These are phyloP conservation scores for Clusia tigrina DNA, from an alignment of 2,888 invertebrate genomes.

Conservation along the genomic window DNA sequence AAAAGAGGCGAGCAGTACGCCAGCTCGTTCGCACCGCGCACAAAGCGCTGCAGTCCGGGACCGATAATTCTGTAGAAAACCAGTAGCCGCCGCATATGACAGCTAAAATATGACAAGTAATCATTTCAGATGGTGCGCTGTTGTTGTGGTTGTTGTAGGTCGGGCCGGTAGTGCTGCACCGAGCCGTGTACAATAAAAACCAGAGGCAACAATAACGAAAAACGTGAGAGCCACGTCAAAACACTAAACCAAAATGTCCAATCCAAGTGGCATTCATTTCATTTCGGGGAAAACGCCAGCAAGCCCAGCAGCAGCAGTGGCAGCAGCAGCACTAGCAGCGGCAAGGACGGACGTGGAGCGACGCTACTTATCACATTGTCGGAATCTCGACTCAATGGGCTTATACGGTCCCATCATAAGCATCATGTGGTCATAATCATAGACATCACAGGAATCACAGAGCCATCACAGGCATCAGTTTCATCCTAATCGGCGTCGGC, in stretches of 20 bases:
- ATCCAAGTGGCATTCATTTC: conserved; percentile 14
- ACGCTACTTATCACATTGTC: conserved; percentile 42
- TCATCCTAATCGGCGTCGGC: conserved; percentile 9
- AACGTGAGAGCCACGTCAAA: conserved; percentile 11
- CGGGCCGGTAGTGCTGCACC: not conserved
- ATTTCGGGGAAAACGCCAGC: conserved; percentile 18
- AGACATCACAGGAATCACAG: too few species aligned
- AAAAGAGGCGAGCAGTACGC: not conserved
- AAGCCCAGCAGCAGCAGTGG: conserved; percentile 4
- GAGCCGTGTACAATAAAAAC: not conserved
- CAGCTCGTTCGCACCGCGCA: too few species aligned
- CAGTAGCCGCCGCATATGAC: conserved; percentile 50
- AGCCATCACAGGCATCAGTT: conserved; percentile 3
- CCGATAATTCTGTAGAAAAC: conserved; percentile 34
- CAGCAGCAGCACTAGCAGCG: conserved; percentile 19
- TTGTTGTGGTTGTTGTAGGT: too few species aligned
- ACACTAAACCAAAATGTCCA: not conserved
- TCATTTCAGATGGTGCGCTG: conserved; percentile 42
- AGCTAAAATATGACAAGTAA: conserved; percentile 52
- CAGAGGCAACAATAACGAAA: not conserved
- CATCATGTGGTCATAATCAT: conserved; percentile 23
- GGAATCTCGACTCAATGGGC: conserved; percentile 37
- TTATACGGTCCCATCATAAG: conserved; percentile 23
- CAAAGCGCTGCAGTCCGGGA: not conserved
- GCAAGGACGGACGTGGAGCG: conserved; percentile 14